phyloP scores from a whole-genome alignment of 2,113 vertebrate genomes.

The Trochalopteron elliotii region DNA sequence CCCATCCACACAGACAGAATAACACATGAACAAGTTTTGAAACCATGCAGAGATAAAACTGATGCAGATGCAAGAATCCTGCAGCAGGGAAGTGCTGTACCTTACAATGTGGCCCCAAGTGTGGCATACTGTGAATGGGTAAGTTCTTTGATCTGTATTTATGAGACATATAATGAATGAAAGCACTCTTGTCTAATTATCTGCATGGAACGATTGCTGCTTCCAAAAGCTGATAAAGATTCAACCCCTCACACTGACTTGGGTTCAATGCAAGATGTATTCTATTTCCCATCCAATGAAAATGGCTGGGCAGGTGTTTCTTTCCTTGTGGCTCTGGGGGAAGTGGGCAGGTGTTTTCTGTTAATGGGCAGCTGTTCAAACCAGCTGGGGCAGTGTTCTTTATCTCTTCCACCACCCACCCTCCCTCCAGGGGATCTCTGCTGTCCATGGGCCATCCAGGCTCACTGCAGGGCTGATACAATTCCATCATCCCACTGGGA shows the following conservation, averaged over 20 bases:
- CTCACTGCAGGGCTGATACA: neutral
- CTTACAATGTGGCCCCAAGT: neutral
- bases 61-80: neutral
- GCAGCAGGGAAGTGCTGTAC: neutral
- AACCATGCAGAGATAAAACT: neutral
- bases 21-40: neutral
- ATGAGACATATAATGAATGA: fast-evolving
- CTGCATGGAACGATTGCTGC: neutral
- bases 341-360: neutral
- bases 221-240: neutral
- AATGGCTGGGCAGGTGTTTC: neutral
- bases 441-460: neutral
- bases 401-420: neutral
- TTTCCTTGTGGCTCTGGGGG: neutral
- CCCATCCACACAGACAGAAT: neutral
- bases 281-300: neutral
- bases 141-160: neutral
- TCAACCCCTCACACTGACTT: neutral
- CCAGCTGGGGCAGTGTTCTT: neutral
- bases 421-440: neutral
- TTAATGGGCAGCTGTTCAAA: neutral
- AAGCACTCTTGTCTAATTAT: neutral
- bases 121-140: neutral
- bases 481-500: neutral
- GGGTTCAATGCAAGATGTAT: neutral